Evolutionary conservation across 2,797 vertebrate species (phyloP), one percentile per base, ranked within the genome.

Genomic region (Chromis chromis): DNA sequence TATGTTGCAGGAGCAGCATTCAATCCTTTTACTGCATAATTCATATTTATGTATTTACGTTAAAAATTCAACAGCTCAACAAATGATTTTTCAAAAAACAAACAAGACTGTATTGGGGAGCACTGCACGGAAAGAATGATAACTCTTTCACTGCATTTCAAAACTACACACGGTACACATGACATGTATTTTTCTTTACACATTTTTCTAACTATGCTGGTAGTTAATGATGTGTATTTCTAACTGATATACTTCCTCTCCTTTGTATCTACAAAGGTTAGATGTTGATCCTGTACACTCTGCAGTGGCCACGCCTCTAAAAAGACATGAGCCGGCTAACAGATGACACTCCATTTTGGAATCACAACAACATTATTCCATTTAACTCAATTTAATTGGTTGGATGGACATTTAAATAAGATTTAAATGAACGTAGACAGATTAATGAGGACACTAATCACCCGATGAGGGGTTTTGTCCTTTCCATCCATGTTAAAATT

Each of bases 301-400:
- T 28, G 24, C 10, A 5, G 36, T 28, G 22, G 52, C 78, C 73
- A 76, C 63, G 19, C 62, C 85, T 81, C 68, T 65, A 36, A 81
- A 49, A 82, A 76, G 76, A 63, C 66, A 50, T n/a, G 57, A 54
- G 60, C 52, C 19, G 69, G 74, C 83, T 80, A 70, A 76, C 73
- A 86, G 76, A 83, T 85, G 70, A 90, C 58, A 10, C 61, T 86
- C 82, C 87, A 81, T 83, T 93, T 90, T 87, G 66, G 87, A 94
- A 90, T 89, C 85, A 91, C 81, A 93, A 92, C 91, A 92, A 89
- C 87, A 89, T 91, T 90, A 91, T 92, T 92, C 88, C 83, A 78
- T 78, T 89, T 89, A 79, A 89, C 74, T 89, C 85, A 76, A 90
- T 86, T 81, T 90, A 92, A 91, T 90, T 88, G 89, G 81, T 90